phyloP scores from a whole-genome alignment of 1,140 invertebrate genomes.

The Pseudomyrmex concolor region DNA sequence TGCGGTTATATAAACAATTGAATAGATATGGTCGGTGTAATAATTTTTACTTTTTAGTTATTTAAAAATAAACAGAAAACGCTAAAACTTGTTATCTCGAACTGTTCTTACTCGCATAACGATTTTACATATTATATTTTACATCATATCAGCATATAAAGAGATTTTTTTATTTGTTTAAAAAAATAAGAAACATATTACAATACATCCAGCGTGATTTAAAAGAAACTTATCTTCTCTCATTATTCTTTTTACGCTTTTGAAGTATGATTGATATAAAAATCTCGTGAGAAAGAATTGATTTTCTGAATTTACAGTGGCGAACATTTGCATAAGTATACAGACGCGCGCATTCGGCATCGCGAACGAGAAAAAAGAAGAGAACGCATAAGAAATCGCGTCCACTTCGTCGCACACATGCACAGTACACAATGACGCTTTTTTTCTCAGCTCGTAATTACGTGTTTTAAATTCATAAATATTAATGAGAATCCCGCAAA shows the following conservation, averaged over 20 bases:
- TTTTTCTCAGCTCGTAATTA: constrained; percentile 58
- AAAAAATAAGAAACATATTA: not conserved
- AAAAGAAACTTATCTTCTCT: not conserved
- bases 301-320: not conserved
- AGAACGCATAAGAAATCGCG: constrained; percentile 16
- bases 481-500: constrained; percentile 54
- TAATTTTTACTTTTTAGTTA: not conserved
- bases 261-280: constrained; percentile 29
- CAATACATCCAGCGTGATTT: not conserved
- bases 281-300: not conserved
- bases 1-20: not conserved
- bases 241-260: not conserved
- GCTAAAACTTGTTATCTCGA: too few species aligned
- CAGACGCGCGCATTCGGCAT: not conserved
- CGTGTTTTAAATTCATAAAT: constrained; percentile 62
- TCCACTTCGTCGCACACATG: constrained; percentile 16
- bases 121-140: too few species aligned
- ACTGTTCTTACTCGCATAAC: too few species aligned
- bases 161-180: too few species aligned
- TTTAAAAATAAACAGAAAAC: too few species aligned
- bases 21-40: not conserved
- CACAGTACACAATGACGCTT: constrained; percentile 47
- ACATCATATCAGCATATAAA: too few species aligned
- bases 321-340: constrained; percentile 33
- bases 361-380: not conserved